Evolutionary conservation across 2,113 vertebrate species (phyloP).

Genomic region (Alligator sinensis): DNA sequence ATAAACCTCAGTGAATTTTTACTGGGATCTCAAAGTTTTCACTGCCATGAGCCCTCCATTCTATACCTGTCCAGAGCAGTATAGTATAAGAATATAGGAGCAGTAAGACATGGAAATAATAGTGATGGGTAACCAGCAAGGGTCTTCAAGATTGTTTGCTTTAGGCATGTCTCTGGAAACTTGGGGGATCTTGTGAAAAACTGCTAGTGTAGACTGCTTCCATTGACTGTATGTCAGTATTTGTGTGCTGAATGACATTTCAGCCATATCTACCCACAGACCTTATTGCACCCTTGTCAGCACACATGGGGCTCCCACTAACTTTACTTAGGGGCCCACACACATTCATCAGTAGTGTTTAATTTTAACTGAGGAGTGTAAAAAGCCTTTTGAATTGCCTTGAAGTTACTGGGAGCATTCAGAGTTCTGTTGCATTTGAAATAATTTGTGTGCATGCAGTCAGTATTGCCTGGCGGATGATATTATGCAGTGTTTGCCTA

Average conservation of each 20-base stretch:
- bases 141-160: neutral
- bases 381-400: neutral
- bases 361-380: neutral
- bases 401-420: neutral
- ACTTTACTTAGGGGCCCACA: neutral
- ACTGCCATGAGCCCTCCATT: neutral
- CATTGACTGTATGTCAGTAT: neutral
- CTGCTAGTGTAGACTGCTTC: neutral
- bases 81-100: neutral
- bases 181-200: neutral
- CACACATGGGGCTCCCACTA: neutral
- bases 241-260: neutral
- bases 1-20: neutral
- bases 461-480: neutral
- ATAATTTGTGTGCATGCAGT: neutral
- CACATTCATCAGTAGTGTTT: neutral
- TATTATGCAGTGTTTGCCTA: neutral
- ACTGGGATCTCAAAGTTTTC: neutral
- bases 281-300: neutral
- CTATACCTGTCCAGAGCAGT: rapidly evolving
- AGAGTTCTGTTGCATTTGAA: neutral
- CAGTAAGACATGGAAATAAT: neutral
- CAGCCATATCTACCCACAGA: neutral
- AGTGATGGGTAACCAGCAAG: neutral
- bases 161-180: neutral